Conservation (phyloP, 92 coral and sea anemone genomes). For the Heliopora coerulea region DNA sequence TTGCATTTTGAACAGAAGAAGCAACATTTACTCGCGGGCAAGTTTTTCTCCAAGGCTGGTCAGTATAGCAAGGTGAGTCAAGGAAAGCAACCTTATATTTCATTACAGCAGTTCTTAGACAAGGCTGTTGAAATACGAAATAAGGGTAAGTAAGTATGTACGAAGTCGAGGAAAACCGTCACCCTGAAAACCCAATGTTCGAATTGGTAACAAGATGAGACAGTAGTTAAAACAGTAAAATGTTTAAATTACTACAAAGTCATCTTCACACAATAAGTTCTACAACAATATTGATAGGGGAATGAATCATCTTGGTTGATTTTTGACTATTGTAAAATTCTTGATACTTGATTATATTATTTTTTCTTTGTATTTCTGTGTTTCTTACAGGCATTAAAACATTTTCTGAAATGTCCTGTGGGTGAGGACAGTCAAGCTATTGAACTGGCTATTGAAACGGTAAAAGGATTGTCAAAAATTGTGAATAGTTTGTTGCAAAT, state of each 20-base stretch:
- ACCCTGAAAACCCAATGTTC: too few relatives aligned
- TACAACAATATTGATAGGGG: too few relatives aligned
- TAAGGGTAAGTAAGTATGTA: too few relatives aligned
- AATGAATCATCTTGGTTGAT: too few relatives aligned
- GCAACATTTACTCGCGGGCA: conserved; percentile 90
- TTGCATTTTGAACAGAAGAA: conserved; percentile 96
- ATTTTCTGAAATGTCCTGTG: conserved; percentile 89
- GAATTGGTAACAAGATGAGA: too few relatives aligned
- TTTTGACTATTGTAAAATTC: too few relatives aligned
- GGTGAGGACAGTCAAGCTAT: conserved; percentile 94
- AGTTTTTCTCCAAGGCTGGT: conserved; percentile 78
- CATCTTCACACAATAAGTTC: too few relatives aligned
- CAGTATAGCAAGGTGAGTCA: conserved; percentile 76
- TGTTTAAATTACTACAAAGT: too few relatives aligned
- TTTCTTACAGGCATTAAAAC: conserved; percentile 77
- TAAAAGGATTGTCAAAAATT: conserved; percentile 36
- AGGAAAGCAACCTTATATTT: neutral
- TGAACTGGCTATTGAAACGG: conserved; percentile 94
- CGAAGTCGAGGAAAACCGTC: too few relatives aligned
- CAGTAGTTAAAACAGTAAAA: too few relatives aligned
- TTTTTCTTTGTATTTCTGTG: neutral
- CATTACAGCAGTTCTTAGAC: neutral
- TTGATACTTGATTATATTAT: too few relatives aligned
- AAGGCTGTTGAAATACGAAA: neutral
- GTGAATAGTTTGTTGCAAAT: neutral